Evolutionary conservation across 2,113 vertebrate genomes (phyloP).

Genomic region (Rhabdomys dilectus): DNA sequence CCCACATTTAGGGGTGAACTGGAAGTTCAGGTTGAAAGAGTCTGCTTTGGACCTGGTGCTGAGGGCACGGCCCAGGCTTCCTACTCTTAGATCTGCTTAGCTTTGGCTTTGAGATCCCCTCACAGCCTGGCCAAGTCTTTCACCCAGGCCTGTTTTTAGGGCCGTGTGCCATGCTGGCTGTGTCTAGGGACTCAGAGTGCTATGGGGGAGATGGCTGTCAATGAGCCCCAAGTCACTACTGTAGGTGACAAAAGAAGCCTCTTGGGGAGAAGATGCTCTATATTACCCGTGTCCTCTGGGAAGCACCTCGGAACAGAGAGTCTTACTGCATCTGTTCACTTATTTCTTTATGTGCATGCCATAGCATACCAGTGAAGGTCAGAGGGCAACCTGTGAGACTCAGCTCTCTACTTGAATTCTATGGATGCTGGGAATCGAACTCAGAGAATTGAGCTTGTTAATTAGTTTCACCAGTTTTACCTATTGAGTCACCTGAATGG

Average conservation of each 20-base stretch:
- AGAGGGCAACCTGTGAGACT: neutral
- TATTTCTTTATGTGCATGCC: neutral
- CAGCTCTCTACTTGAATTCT: neutral
- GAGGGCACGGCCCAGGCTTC: fast-evolving
- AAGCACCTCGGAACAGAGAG: neutral
- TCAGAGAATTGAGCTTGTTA: neutral
- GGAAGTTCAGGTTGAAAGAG: neutral
- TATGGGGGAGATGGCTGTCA: fast-evolving
- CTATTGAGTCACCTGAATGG: neutral
- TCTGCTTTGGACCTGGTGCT: neutral
- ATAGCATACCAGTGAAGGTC: neutral
- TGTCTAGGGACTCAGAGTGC: neutral
- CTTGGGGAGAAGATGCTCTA: neutral
- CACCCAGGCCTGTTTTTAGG: neutral
- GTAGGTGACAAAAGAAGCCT: fast-evolving
- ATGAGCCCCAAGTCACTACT: too few relatives aligned
- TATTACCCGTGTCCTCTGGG: neutral
- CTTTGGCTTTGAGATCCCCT: neutral
- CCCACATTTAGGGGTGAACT: neutral
- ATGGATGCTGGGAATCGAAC: neutral
- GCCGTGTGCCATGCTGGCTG: neutral
- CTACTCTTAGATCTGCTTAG: too few relatives aligned
- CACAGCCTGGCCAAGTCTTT: fast-evolving
- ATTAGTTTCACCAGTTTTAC: neutral
- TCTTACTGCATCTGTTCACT: neutral